Evolutionary conservation across 1,140 invertebrate genomes (phyloP), one percentile per base, ranked within the genome.

Genomic region (Uloborus diversus): DNA sequence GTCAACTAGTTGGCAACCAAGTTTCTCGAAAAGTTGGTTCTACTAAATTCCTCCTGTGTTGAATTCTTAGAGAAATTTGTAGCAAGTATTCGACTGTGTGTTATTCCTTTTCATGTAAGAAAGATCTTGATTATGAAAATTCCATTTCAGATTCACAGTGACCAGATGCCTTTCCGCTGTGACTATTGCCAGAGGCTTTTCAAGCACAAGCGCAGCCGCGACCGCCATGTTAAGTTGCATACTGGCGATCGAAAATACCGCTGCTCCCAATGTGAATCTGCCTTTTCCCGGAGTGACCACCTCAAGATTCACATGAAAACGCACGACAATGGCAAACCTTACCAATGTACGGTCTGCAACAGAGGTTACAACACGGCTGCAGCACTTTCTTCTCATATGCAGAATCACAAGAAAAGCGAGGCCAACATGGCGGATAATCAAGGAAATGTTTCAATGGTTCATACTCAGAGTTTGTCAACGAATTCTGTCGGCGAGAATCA

Each of bases 271-370:
- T 98, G 96, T 86, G 93, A 96, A 84, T 93, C 95, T 13, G 94
- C 95, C 68, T 98, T 97, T 88, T 95, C 94, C 27, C 92, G 96
- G 88, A 96, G 94, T 86, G 96, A 98, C 86, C 96, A 98, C 85
- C 86, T 98, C 83, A 97, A 97, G 87, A 97, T 96, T 81, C 96
- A 98, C 86, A 93, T 97, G 92, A 96, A 96, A 86, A 97, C 95
- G 0, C 96, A 98, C 85, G 95, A 97, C 86, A 94, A 93, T 75
- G 93, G 93, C 85, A 97, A 97, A 86, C 94, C 94, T 17, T 96
- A 94, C 86, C 94, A 96, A 86, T 97, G 96, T 86, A 92, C 92
- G 4, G 90, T 95, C 23, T 98, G 96, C 87, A 96, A 95, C 84
- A 91, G 94, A 1, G 94, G 94, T 1, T 98, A 96, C 87, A 96